A percentile compares a stretch with the other conserved stretches of the same genome.
Evolutionary conservation across 2,888 invertebrate genomes (phyloP).

Genomic region (Phasia obesa): DNA sequence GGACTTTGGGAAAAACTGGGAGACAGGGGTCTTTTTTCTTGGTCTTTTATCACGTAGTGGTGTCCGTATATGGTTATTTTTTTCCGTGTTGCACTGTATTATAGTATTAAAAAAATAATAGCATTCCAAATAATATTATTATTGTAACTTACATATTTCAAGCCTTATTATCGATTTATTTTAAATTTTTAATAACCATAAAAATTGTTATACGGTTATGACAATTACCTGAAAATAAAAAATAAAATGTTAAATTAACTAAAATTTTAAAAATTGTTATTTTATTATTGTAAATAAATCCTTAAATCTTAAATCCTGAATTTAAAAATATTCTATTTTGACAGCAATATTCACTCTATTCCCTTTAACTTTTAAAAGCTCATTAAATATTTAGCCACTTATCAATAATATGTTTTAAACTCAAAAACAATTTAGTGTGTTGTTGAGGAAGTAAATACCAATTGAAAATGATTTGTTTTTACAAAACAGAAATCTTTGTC

Average conservation of each 20-base stretch:
- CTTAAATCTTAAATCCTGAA: too few species aligned
- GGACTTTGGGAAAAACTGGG: too few species aligned
- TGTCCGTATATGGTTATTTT: too few species aligned
- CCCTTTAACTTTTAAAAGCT: constrained; percentile 13
- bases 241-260: neutral
- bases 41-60: too few species aligned
- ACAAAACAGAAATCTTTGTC: constrained; percentile 28
- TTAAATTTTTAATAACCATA: neutral
- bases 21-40: too few species aligned
- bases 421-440: constrained; percentile 38
- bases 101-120: too few species aligned
- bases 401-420: constrained; percentile 14
- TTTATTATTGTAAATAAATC: too few species aligned
- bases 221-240: constrained; percentile 36
- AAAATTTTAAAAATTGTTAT: neutral
- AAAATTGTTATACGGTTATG: neutral
- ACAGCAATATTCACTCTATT: neutral
- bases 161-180: neutral
- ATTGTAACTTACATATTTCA: neutral
- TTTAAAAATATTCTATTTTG: too few species aligned
- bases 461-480: constrained; percentile 47
- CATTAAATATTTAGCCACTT: constrained; percentile 50
- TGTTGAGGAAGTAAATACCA: constrained; percentile 36
- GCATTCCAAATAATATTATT: too few species aligned
- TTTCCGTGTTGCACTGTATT: too few species aligned